Evolutionary conservation across 2,113 vertebrate species (phyloP), one percentile per base, ranked within the genome.

Genomic region (Pollachius pollachius): DNA sequence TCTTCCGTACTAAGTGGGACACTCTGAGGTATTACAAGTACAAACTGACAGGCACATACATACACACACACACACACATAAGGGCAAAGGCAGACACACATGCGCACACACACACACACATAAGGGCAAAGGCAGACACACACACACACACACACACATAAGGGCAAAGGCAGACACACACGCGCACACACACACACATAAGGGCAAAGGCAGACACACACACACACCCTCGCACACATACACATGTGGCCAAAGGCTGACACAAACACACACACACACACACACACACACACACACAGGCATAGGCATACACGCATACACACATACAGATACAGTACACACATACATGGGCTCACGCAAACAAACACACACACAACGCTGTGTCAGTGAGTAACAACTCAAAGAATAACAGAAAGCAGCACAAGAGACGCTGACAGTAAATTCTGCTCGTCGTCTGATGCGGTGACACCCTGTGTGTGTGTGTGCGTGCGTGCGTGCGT

Each of bases 401-500:
- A 59, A n/a, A 70, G 73, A 80, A 75, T 65, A 84, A 78, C 9
- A 11, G 71, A 64, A 78, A 82, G 79, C 58, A 73, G 71, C 78
- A 70, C 65, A 62, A 63, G 71, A 63, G 73, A 74, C 71, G 71
- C 68, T 76, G 73, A 80, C 65, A 61, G 54, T 65, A n/a, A 69
- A 68, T 74, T 74, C 63, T 79, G 62, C 68, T 65, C 73, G 81
- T 78, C 63, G 15, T 15, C 30, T 68, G 78, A 83, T 60, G 69
- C 62, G 61, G 61, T 70, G 58, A 25, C 56, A 79, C 65, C 74
- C 67, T 62, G 64, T 25, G 48, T 54, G 19, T 54, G 19, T 9
- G 64, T 27, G 27, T 27, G 27, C 4, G 27, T 27, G 27, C 4
- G 27, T 27, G 27, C 4, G 27, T 27, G 27, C 4, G 27, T 27